Percentiles rank a stretch among this genome's conserved stretches.
phyloP scores from a whole-genome alignment of 2,113 vertebrate genomes.

The Campylorhamphus procurvoides region DNA sequence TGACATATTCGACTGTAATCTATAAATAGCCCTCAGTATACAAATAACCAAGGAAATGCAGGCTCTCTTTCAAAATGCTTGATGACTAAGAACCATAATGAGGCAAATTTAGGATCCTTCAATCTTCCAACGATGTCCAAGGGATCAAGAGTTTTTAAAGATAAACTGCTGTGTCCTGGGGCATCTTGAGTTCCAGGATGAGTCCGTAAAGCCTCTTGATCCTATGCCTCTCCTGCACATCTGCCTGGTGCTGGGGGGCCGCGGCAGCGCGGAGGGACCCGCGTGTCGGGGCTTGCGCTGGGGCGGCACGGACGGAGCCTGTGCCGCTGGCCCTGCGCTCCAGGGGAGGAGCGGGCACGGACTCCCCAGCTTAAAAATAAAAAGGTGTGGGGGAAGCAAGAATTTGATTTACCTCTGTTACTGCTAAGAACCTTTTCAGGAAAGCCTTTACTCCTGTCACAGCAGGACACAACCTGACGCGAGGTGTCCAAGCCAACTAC shows the following conservation, averaged over 20 bases:
- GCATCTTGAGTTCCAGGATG: neutral
- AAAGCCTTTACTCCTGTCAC: neutral
- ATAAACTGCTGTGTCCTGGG: constrained; percentile 12
- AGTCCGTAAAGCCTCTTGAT: constrained; percentile 2
- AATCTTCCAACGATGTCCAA: constrained; percentile 27
- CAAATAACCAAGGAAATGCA: neutral
- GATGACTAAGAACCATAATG: constrained; percentile 37
- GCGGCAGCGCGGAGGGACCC: constrained; percentile 37
- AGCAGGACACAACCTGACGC: neutral
- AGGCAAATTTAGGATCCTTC: constrained; percentile 5
- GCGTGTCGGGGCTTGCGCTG: constrained; percentile 52
- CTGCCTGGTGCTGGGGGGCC: neutral
- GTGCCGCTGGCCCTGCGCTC: neutral
- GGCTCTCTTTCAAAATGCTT: neutral
- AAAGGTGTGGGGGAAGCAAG: neutral
- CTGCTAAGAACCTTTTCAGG: constrained; percentile 10
- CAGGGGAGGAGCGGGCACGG: neutral
- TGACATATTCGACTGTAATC: constrained; percentile 14
- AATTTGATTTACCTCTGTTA: neutral
- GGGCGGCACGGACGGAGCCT: neutral
- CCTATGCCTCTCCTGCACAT: neutral
- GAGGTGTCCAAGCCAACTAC: neutral
- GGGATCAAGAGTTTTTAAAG: neutral
- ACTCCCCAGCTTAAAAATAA: neutral
- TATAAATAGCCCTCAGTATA: constrained; percentile 46